These are phyloP conservation scores for Dascyllus trimaculatus DNA, from an alignment of 2,113 vertebrate species.

Conservation along the genomic window DNA sequence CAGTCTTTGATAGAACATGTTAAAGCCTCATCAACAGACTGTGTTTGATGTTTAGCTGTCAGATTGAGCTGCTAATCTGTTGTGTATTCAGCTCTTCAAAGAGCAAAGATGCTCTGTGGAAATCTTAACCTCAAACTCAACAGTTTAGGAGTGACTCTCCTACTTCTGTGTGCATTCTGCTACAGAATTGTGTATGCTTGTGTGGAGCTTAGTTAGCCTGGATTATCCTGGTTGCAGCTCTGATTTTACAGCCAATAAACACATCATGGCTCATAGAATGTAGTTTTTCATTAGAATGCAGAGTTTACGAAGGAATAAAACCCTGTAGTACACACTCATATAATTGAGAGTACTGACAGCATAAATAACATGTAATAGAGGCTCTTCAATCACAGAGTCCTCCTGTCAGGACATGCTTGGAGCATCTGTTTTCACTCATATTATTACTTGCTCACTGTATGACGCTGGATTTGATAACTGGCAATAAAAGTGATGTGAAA, in stretches of 20 bases:
- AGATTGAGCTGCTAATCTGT: background rate
- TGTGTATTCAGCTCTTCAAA: conserved; percentile 25
- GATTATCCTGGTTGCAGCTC: background rate
- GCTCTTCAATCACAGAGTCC: conserved; percentile 1
- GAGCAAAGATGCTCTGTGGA: no score
- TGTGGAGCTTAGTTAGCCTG: background rate
- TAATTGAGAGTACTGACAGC: conserved; percentile 2
- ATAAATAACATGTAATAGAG: conserved; percentile 8
- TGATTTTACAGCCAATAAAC: conserved; percentile 5
- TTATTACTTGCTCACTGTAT: conserved; percentile 6
- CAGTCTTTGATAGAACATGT: no score
- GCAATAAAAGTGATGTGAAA: background rate
- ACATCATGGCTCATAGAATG: conserved; percentile 13
- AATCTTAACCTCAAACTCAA: background rate
- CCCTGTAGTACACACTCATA: no score
- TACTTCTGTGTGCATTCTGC: background rate
- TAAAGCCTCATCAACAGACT: no score
- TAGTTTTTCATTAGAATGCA: background rate
- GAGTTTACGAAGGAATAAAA: no score
- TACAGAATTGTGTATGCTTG: background rate
- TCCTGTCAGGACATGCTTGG: conserved; percentile 20
- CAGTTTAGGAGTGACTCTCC: background rate
- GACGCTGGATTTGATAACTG: conserved; percentile 10
- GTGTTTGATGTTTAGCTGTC: no score
- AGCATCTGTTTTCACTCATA: conserved; percentile 14